phyloP scores from a whole-genome alignment of 2,888 invertebrate species.

The Trypoxylon attenuatum region DNA sequence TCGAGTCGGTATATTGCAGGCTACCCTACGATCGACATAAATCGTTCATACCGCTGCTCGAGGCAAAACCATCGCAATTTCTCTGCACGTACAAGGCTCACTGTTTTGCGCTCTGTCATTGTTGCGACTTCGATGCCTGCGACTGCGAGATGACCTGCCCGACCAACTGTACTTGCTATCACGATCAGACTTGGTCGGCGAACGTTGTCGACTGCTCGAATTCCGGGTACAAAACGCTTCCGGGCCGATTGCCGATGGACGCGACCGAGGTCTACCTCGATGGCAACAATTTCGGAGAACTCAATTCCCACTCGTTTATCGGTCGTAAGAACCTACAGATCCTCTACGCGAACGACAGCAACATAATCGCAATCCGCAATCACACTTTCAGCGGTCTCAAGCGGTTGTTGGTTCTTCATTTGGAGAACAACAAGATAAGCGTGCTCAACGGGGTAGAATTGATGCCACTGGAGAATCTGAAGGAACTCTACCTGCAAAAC shows the following conservation, averaged over 20 bases:
- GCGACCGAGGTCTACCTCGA: slow-evolving; percentile 96
- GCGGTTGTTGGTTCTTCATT: slow-evolving; percentile 86
- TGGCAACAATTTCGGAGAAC: slow-evolving; percentile 91
- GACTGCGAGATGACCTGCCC: slow-evolving; percentile 99
- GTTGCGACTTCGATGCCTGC: slow-evolving; percentile 97
- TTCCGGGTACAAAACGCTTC: slow-evolving; percentile 87
- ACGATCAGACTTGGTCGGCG: slow-evolving; percentile 94
- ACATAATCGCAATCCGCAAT: slow-evolving; percentile 89
- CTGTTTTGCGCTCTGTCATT: slow-evolving; percentile 95
- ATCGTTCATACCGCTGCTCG: slow-evolving; percentile 89
- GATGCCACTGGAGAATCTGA: slow-evolving; percentile 86
- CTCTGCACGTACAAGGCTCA: slow-evolving; percentile 94
- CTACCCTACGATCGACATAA: slow-evolving; percentile 89
- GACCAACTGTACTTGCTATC: slow-evolving; percentile 94
- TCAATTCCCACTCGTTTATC: slow-evolving; percentile 92
- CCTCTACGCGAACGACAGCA: slow-evolving; percentile 91
- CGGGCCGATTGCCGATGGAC: slow-evolving; percentile 94
- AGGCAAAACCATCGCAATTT: slow-evolving; percentile 92
- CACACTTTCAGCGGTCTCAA: slow-evolving; percentile 93
- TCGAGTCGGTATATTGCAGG: slow-evolving; percentile 92
- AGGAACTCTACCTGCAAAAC: slow-evolving; percentile 90
- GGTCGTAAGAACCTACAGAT: slow-evolving; percentile 93
- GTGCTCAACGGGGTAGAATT: slow-evolving; percentile 89
- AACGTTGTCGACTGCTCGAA: slow-evolving; percentile 94
- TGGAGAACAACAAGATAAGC: slow-evolving; percentile 90